phyloP scores from a whole-genome alignment of 2,797 vertebrate species.

The Melanotaenia boesemani region DNA sequence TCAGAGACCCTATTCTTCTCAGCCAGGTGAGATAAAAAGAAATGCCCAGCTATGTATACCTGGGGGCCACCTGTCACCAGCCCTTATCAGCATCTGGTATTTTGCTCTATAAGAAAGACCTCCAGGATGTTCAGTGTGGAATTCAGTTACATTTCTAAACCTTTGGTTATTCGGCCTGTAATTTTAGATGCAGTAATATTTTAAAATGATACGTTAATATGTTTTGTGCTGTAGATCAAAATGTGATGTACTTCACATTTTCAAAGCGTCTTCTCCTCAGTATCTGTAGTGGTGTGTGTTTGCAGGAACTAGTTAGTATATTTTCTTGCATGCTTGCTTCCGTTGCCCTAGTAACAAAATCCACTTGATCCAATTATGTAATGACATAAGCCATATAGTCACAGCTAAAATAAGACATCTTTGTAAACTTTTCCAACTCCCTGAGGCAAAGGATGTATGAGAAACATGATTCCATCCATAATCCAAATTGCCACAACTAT shows the following conservation, averaged over 20 bases:
- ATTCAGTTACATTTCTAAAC: background rate
- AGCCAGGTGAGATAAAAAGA: slow-evolving; percentile 66
- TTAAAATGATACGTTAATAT: background rate
- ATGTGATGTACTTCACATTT: background rate
- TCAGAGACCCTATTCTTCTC: slow-evolving; percentile 58
- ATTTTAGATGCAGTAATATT: background rate
- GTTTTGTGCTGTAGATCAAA: background rate
- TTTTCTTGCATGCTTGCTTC: slow-evolving; percentile 38
- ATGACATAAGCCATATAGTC: slow-evolving; percentile 56
- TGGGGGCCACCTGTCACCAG: slow-evolving; percentile 54
- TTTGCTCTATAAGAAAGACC: slow-evolving; percentile 29
- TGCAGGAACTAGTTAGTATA: slow-evolving; percentile 27
- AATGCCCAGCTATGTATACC: slow-evolving; percentile 26
- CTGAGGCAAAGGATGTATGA: slow-evolving; percentile 19
- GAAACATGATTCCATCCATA: slow-evolving; percentile 10
- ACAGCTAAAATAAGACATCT: slow-evolving; percentile 30
- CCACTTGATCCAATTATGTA: slow-evolving; percentile 60
- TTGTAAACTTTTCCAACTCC: slow-evolving; percentile 44
- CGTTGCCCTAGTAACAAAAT: slow-evolving; percentile 56
- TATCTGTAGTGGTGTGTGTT: slow-evolving; percentile 15
- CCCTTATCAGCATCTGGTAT: slow-evolving; percentile 57
- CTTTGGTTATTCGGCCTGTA: slow-evolving; percentile 7
- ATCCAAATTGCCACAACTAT: slow-evolving; percentile 5
- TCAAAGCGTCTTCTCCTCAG: background rate
- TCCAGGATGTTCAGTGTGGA: slow-evolving; percentile 36